Conservation (phyloP, 2,797 vertebrate genomes). For the Lophotriccus pileatus region DNA sequence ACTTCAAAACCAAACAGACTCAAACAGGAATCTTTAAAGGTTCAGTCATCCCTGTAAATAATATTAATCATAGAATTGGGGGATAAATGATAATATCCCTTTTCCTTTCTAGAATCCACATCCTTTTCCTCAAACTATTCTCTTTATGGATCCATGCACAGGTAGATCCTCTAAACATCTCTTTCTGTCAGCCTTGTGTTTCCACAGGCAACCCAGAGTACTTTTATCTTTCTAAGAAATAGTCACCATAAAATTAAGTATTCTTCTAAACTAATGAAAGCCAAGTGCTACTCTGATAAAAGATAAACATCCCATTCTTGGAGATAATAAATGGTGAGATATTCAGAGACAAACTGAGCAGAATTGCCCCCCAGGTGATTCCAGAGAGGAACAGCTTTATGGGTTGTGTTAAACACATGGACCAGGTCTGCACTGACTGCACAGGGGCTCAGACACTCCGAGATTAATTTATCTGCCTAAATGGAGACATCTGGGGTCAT, state of each 20-base stretch:
- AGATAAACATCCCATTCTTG: background rate
- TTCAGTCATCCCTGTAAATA: background rate
- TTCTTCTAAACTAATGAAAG: background rate
- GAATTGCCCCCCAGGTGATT: background rate
- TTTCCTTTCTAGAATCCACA: background rate
- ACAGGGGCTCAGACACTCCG: background rate
- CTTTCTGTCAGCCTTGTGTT: background rate
- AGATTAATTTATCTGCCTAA: background rate
- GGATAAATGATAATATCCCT: background rate
- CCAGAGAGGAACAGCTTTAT: background rate
- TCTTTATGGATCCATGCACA: background rate
- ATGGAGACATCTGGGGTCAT: background rate
- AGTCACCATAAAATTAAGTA: background rate
- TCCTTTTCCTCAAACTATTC: background rate
- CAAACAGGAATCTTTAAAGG: background rate
- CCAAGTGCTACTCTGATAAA: background rate
- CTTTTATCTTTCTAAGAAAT: background rate
- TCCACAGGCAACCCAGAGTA: slow-evolving; percentile 37
- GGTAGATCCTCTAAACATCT: background rate
- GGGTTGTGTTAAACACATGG: background rate
- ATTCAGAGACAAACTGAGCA: background rate
- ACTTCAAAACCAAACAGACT: slow-evolving; percentile 23
- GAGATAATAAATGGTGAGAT: background rate
- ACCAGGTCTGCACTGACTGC: background rate
- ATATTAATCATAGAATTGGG: background rate